A percentile compares a stretch with the other conserved stretches of the same genome.
These are phyloP conservation scores for Ochotona curzoniae DNA, from an alignment of 2,113 vertebrate genomes.

Conservation along the genomic window DNA sequence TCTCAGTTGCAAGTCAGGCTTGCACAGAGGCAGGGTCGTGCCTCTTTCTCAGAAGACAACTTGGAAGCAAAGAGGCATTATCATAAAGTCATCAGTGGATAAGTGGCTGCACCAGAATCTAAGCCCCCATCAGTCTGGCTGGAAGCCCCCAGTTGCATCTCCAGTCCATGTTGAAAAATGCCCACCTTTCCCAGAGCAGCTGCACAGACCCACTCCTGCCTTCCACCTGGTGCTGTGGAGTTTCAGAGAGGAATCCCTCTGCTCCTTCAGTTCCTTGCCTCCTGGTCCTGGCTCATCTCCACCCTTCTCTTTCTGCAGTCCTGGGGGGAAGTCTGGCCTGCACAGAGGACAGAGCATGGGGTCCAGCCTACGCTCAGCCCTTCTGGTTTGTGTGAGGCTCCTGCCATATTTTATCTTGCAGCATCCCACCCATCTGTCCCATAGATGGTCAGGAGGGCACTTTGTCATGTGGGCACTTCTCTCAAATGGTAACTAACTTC, in stretches of 20 bases:
- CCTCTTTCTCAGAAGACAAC: slow-evolving; percentile 34
- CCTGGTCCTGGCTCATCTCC: background rate
- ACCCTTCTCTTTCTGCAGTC: background rate
- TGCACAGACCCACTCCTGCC: background rate
- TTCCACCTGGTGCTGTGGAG: background rate
- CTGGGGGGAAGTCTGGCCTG: background rate
- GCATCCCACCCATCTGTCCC: too few species aligned
- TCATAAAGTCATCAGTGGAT: background rate
- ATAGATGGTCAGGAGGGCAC: background rate
- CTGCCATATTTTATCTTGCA: background rate
- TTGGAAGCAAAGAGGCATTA: background rate
- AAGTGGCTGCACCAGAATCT: background rate
- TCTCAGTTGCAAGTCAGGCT: background rate
- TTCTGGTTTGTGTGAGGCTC: background rate
- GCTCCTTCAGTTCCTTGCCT: background rate
- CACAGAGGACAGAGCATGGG: rapidly evolving
- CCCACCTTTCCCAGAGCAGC: background rate
- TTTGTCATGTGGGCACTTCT: background rate
- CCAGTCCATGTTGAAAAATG: background rate
- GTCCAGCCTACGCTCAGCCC: background rate
- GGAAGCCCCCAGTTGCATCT: background rate
- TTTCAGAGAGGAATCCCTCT: background rate
- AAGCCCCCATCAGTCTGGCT: background rate
- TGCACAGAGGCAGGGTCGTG: background rate
- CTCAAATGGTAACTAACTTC: slow-evolving; percentile 54